A percentile compares a stretch with the other conserved stretches of the same genome.
These are phyloP conservation scores for Frankliniella intonsa DNA, from an alignment of 2,888 invertebrate species.

Conservation along the genomic window DNA sequence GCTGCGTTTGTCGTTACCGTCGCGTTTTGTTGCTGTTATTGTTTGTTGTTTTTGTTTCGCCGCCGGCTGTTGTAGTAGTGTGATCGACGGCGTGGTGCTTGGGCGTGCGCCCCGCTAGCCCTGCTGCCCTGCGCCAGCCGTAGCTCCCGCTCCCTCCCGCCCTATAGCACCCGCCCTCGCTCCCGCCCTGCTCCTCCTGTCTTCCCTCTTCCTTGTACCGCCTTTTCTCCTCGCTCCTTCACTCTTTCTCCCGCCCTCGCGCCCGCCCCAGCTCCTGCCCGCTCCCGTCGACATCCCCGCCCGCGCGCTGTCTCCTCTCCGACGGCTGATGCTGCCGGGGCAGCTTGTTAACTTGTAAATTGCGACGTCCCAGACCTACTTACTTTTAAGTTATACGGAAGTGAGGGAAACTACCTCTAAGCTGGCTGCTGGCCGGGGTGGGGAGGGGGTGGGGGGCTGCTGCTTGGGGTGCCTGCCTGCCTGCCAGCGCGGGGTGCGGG, in stretches of 20 bases:
- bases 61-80: too few species aligned
- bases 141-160: too few species aligned
- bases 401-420: constrained; percentile 7
- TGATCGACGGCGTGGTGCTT: too few species aligned
- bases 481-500: background rate
- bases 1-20: too few species aligned
- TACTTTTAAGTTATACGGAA: constrained; percentile 25
- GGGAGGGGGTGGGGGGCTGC: background rate
- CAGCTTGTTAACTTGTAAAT: constrained; percentile 25
- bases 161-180: too few species aligned
- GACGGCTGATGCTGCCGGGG: background rate
- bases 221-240: too few species aligned
- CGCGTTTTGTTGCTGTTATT: too few species aligned
- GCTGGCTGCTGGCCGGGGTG: background rate
- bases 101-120: too few species aligned
- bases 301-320: background rate
- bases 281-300: background rate
- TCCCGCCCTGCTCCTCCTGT: too few species aligned
- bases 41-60: too few species aligned
- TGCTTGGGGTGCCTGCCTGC: background rate
- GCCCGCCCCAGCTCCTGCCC: background rate
- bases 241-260: background rate
- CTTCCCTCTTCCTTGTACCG: too few species aligned
- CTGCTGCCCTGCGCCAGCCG: too few species aligned
- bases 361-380: background rate